These are phyloP conservation scores for Caenorhabditis tropicalis DNA, from an alignment of 1,140 invertebrate genomes.

Conservation along the genomic window DNA sequence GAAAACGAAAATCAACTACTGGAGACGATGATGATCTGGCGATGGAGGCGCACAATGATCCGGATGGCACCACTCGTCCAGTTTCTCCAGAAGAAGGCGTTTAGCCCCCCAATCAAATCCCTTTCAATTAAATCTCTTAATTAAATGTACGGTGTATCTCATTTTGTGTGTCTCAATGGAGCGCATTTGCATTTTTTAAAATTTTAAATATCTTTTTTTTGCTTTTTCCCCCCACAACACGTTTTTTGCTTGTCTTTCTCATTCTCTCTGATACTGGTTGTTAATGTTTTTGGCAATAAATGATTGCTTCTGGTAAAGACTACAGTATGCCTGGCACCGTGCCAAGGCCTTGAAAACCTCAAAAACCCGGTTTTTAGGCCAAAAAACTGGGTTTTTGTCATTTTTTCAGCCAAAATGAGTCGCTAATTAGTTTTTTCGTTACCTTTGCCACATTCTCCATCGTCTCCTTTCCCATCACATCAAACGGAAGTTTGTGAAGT, in stretches of 20 bases:
- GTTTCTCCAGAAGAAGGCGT: constrained; percentile 23
- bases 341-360: no score
- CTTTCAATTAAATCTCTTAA: background rate
- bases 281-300: constrained; percentile 7
- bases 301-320: no score
- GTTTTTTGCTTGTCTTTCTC: constrained; percentile 31
- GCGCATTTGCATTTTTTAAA: background rate
- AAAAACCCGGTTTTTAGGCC: no score
- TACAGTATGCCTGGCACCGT: no score
- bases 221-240: no score
- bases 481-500: constrained; percentile 86
- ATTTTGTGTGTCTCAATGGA: background rate
- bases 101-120: no score
- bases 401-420: no score
- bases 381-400: no score
- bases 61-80: background rate
- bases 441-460: constrained; percentile 65
- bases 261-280: background rate
- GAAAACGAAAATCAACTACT: background rate
- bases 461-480: constrained; percentile 78
- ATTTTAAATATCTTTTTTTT: constrained; percentile 15
- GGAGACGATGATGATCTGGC: background rate
- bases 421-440: no score
- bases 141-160: constrained; percentile 19
- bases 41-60: constrained; percentile 36